A percentile compares a stretch with the other conserved stretches of the same genome.
Evolutionary conservation across 1,140 invertebrate genomes (phyloP).

Genomic region (Lordiphosa collinella): DNA sequence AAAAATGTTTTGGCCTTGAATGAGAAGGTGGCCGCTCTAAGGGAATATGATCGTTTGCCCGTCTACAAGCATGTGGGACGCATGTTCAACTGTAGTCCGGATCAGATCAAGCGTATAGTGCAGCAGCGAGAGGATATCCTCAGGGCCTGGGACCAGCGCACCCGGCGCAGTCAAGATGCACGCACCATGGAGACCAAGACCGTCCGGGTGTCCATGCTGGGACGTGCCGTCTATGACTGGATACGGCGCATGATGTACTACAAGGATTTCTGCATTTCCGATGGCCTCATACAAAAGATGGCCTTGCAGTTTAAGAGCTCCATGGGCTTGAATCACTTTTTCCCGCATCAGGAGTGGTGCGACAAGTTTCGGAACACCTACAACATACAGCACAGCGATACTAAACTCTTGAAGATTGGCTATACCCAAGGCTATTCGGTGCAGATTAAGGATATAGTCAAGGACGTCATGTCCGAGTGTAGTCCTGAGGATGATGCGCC

Average conservation of each 20-base stretch:
- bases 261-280: conserved; percentile 69
- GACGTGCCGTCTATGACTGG: conserved; percentile 72
- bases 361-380: conserved; percentile 70
- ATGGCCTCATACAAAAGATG: conserved; percentile 74
- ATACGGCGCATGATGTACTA: conserved; percentile 78
- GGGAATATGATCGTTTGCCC: conserved; percentile 67
- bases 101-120: conserved; percentile 75
- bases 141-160: conserved; percentile 71
- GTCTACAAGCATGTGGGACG: conserved; percentile 74
- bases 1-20: conserved; percentile 75
- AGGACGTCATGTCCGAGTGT: conserved; percentile 62
- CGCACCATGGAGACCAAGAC: conserved; percentile 67
- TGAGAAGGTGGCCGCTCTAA: conserved; percentile 69
- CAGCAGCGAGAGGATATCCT: conserved; percentile 69
- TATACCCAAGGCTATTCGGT: conserved; percentile 67
- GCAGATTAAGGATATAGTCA: conserved; percentile 73
- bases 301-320: conserved; percentile 72
- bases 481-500: conserved; percentile 6
- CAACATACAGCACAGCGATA: conserved; percentile 58
- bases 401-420: conserved; percentile 59
- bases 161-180: conserved; percentile 60
- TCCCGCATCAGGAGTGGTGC: conserved; percentile 76
- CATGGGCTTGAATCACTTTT: conserved; percentile 68
- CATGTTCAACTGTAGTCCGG: conserved; percentile 73
- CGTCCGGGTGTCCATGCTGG: conserved; percentile 66